Percentiles rank a stretch among this genome's conserved stretches.
Conservation (phyloP, 2,797 vertebrate species). For the Ceryle rudis region DNA sequence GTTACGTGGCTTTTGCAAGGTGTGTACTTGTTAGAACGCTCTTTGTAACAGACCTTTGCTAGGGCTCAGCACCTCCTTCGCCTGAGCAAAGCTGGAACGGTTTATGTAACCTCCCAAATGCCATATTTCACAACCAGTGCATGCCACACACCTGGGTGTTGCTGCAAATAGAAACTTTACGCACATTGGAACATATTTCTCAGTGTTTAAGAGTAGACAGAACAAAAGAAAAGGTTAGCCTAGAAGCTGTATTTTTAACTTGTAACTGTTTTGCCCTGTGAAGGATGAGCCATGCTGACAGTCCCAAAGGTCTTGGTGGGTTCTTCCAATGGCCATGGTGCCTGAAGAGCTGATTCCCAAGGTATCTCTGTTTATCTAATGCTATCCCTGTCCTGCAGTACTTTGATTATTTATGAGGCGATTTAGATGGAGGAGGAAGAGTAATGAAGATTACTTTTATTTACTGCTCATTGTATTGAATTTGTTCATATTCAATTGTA, state of each 20-base stretch:
- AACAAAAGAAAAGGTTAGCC: neutral
- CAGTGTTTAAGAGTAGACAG: neutral
- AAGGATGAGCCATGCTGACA: neutral
- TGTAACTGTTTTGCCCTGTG: neutral
- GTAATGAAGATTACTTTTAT: neutral
- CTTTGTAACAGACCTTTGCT: neutral
- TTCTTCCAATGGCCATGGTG: neutral
- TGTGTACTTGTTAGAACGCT: neutral
- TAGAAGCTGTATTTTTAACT: neutral
- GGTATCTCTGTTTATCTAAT: neutral
- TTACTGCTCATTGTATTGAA: neutral
- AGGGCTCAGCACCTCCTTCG: neutral
- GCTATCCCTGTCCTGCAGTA: neutral
- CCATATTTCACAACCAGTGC: neutral
- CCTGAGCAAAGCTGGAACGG: neutral
- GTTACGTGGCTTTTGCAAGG: neutral
- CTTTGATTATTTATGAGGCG: neutral
- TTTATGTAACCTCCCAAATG: neutral
- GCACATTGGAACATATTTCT: neutral
- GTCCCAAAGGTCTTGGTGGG: neutral
- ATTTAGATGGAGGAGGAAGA: neutral
- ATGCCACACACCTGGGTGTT: neutral
- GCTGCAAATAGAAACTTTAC: neutral
- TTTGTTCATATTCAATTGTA: neutral
- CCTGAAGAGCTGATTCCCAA: neutral